Percentiles rank a stretch among this genome's conserved stretches.
Conservation (phyloP, 1,140 invertebrate genomes). For the Harpegnathos saltator region DNA sequence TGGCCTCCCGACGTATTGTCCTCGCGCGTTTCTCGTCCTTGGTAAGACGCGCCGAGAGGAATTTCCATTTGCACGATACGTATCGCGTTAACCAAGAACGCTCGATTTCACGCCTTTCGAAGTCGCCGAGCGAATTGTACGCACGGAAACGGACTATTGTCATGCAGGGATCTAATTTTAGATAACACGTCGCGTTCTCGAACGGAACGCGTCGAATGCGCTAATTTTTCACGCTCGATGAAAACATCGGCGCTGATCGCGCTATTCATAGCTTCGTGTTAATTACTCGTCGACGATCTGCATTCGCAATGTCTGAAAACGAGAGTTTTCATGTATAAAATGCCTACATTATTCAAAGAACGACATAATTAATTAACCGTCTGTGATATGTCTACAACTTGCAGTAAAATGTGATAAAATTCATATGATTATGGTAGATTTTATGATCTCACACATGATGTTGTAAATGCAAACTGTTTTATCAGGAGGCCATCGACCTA, state of each 20-base stretch:
- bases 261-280: constrained; percentile 5
- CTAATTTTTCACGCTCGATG: constrained; percentile 29
- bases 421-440: too few species aligned
- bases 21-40: constrained; percentile 40
- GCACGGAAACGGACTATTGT: constrained; percentile 44
- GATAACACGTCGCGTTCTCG: constrained; percentile 17
- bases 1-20: constrained; percentile 35
- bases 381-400: too few species aligned
- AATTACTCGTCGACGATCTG: background rate
- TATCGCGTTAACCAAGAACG: constrained; percentile 28
- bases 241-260: background rate
- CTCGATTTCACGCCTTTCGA: constrained; percentile 39
- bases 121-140: background rate
- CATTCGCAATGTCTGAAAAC: background rate
- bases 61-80: constrained; percentile 43
- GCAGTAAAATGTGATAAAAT: too few species aligned
- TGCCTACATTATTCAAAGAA: too few species aligned
- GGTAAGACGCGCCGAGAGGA: constrained; percentile 16
- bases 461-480: too few species aligned
- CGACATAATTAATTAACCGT: too few species aligned
- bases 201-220: background rate
- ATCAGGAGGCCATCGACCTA: too few species aligned
- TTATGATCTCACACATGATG: too few species aligned
- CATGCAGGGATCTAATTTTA: constrained; percentile 62
- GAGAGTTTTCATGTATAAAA: too few species aligned